These are phyloP conservation scores for Lates japonicus DNA, from an alignment of 2,797 vertebrate genomes.

Conservation along the genomic window DNA sequence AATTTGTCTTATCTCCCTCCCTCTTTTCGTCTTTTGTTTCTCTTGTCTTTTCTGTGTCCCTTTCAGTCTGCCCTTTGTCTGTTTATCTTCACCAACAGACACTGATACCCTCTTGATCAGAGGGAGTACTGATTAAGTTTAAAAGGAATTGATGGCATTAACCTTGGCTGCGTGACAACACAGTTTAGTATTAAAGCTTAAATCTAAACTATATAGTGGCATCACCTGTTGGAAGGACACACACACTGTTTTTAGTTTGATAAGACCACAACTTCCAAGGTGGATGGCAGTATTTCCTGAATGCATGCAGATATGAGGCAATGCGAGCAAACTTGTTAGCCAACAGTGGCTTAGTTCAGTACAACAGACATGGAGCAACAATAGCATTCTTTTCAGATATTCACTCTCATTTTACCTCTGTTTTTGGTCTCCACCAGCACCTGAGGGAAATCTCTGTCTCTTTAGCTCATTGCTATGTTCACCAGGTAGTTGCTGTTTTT, in stretches of 20 bases:
- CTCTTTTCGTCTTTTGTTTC: neutral
- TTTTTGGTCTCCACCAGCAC: neutral
- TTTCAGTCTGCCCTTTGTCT: neutral
- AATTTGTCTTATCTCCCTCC: conserved; percentile 10
- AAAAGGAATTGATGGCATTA: conserved; percentile 19
- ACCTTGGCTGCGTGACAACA: conserved; percentile 6
- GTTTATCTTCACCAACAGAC: conserved; percentile 14
- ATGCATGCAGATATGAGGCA: no score
- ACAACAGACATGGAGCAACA: neutral
- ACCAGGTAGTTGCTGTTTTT: neutral
- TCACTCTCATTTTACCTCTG: neutral
- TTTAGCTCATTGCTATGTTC: neutral
- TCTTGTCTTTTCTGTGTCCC: neutral
- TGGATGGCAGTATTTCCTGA: neutral
- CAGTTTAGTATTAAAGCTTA: neutral
- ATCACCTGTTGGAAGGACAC: neutral
- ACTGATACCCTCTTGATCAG: conserved; percentile 6
- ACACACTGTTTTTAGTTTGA: neutral
- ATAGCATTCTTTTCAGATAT: neutral
- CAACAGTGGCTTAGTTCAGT: neutral
- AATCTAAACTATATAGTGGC: neutral
- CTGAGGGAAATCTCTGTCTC: neutral
- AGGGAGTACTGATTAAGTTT: conserved; percentile 34
- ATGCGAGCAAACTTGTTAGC: no score
- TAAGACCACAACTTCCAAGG: neutral